phyloP scores from a whole-genome alignment of 2,797 vertebrate genomes.

The Karalla daura region DNA sequence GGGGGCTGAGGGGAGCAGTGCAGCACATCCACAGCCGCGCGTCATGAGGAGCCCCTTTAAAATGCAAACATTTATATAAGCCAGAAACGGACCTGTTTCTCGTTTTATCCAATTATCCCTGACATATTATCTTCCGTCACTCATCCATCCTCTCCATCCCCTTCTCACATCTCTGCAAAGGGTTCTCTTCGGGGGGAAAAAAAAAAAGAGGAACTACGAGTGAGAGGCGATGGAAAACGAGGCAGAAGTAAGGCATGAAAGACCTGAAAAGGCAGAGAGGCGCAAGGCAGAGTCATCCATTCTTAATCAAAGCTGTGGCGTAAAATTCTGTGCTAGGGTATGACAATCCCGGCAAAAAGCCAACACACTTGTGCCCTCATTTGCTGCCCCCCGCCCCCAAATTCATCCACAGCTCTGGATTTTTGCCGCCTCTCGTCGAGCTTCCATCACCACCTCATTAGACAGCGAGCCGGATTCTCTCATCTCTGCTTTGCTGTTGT shows the following conservation, averaged over 20 bases:
- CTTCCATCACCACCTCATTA: conserved; percentile 56
- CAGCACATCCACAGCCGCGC: conserved; percentile 53
- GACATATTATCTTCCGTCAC: conserved; percentile 1
- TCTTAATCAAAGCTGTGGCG: conserved; percentile 70
- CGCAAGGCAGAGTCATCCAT: conserved; percentile 63
- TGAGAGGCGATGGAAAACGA: conserved; percentile 15
- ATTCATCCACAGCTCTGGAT: conserved; percentile 24
- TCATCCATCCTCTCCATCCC: conserved; percentile 20
- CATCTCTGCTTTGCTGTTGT: conserved; percentile 25
- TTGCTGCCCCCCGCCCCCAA: conserved; percentile 16
- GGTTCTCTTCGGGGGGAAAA: conserved; percentile 44
- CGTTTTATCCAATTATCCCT: conserved; percentile 23
- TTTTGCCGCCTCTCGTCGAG: conserved; percentile 37
- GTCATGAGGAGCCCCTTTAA: conserved; percentile 73
- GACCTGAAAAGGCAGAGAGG: conserved; percentile 18
- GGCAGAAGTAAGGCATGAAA: conserved; percentile 37
- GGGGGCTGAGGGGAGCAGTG: conserved; percentile 27
- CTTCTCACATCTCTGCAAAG: conserved; percentile 24
- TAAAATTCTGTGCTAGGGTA: conserved; percentile 28
- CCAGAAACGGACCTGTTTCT: conserved; percentile 32
- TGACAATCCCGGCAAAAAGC: conserved; percentile 46
- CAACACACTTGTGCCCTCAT: conserved; percentile 40
- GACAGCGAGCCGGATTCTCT: conserved; percentile 39
- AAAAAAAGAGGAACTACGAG: conserved; percentile 25
- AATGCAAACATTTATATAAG: conserved; percentile 80